These are phyloP conservation scores for Iphiclides podalirius DNA, from an alignment of 2,888 invertebrate species.

Conservation along the genomic window DNA sequence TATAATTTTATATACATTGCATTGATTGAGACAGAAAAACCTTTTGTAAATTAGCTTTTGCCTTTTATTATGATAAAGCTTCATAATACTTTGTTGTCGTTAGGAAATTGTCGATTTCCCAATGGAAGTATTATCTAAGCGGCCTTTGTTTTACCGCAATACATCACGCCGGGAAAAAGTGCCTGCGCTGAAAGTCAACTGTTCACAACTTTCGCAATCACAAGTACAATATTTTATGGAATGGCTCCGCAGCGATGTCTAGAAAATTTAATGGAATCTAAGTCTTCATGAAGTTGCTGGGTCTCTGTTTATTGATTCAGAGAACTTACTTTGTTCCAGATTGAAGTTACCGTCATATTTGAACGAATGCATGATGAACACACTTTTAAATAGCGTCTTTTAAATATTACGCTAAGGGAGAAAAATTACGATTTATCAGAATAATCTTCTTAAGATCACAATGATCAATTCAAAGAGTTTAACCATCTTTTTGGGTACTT, in stretches of 20 bases:
- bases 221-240: constrained; percentile 21
- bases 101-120: constrained; percentile 20
- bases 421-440: too few species aligned
- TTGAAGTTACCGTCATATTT: constrained; percentile 1
- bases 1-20: neutral
- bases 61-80: constrained; percentile 7
- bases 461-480: too few species aligned
- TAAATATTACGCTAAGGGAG: too few species aligned
- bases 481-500: too few species aligned
- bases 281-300: constrained; percentile 13
- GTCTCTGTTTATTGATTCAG: constrained; percentile 11
- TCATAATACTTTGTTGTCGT: constrained; percentile 10
- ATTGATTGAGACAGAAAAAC: too few species aligned
- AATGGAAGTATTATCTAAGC: constrained; percentile 15
- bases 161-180: constrained; percentile 18
- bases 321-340: constrained; percentile 2
- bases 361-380: too few species aligned
- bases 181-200: constrained; percentile 16
- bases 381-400: too few species aligned
- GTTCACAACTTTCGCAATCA: constrained; percentile 22
- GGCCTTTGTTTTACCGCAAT: constrained; percentile 21
- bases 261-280: constrained; percentile 14
- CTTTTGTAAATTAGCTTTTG: too few species aligned
- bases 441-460: too few species aligned
- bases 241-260: constrained; percentile 6